These are phyloP conservation scores for Hypomecis punctinalis DNA, from an alignment of 2,888 invertebrate species.

Conservation along the genomic window DNA sequence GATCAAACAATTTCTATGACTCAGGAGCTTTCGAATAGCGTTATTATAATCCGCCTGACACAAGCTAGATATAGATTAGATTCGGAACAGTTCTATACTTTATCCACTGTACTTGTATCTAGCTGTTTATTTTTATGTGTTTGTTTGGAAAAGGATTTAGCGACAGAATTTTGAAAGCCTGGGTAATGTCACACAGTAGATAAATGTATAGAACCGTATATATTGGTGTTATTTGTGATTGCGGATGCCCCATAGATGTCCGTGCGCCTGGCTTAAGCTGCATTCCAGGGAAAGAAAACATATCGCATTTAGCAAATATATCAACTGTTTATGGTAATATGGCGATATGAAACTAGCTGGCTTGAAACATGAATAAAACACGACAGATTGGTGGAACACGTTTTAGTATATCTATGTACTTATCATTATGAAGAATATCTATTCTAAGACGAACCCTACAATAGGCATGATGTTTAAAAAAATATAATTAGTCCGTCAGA, in stretches of 20 bases:
- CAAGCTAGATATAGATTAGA: constrained; percentile 59
- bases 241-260: constrained; percentile 60
- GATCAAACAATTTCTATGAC: constrained; percentile 55
- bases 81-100: constrained; percentile 57
- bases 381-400: neutral
- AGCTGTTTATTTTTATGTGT: neutral
- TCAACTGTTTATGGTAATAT: constrained; percentile 3
- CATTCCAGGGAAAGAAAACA: constrained; percentile 70
- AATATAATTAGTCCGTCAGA: too few relatives aligned
- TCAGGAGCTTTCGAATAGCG: constrained; percentile 52
- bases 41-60: constrained; percentile 58
- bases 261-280: constrained; percentile 78
- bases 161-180: constrained; percentile 20
- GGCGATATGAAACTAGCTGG: constrained; percentile 1
- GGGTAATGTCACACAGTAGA: constrained; percentile 19
- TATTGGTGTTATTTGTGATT: constrained; percentile 54
- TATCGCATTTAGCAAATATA: constrained; percentile 48
- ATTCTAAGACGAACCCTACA: too few relatives aligned
- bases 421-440: too few relatives aligned
- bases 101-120: constrained; percentile 40
- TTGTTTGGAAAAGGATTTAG: constrained; percentile 12
- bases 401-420: too few relatives aligned
- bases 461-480: too few relatives aligned
- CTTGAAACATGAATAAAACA: constrained; percentile 4
- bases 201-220: constrained; percentile 42